Evolutionary conservation across 2,113 vertebrate species (phyloP).

Genomic region (Turnix velox): DNA sequence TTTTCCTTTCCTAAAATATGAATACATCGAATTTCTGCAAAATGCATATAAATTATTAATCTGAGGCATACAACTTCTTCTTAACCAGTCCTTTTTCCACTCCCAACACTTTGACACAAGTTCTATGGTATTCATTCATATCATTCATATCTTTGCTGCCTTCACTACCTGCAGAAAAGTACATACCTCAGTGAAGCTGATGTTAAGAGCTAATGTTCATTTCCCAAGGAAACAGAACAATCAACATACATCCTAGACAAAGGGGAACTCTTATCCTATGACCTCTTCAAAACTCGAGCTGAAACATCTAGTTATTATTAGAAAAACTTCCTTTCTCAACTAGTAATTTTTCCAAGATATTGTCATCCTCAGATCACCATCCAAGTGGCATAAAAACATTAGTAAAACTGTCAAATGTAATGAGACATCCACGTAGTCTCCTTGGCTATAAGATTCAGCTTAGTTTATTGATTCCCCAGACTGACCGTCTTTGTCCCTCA

Average conservation of each 20-base stretch:
- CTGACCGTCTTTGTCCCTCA: neutral
- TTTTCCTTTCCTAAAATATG: neutral
- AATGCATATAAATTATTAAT: neutral
- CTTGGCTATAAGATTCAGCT: neutral
- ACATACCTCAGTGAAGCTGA: neutral
- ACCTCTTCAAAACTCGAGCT: slow-evolving; percentile 8
- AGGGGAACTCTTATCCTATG: slow-evolving; percentile 11
- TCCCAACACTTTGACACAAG: neutral
- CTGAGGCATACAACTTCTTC: neutral
- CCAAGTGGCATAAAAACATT: neutral
- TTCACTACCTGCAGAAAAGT: neutral
- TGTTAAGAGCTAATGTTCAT: neutral
- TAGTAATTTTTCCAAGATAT: neutral
- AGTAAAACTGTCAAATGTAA: neutral
- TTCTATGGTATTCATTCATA: too few relatives aligned
- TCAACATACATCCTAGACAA: neutral
- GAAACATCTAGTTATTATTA: slow-evolving; percentile 53
- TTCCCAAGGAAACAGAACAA: slow-evolving; percentile 30
- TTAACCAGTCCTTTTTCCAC: neutral
- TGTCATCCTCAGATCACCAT: neutral
- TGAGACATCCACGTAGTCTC: neutral
- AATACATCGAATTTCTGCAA: neutral
- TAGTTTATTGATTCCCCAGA: neutral
- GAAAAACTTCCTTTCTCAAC: slow-evolving; percentile 44
- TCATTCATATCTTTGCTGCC: neutral